These are phyloP conservation scores for Pterophyllum scalare DNA, from an alignment of 2,113 vertebrate genomes.

Conservation along the genomic window DNA sequence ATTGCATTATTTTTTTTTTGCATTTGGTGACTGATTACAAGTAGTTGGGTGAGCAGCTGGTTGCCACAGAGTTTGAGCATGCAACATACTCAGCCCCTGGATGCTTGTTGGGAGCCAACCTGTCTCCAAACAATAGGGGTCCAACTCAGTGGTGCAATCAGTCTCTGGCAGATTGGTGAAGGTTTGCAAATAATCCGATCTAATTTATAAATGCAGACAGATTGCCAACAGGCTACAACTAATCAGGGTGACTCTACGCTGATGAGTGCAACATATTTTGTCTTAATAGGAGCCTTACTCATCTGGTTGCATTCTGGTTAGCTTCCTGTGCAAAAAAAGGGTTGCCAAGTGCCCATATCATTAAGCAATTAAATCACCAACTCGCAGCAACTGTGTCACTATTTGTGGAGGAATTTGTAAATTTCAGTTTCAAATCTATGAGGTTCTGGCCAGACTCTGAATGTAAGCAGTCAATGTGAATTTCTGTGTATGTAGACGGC, in stretches of 20 bases:
- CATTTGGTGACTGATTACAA: not conserved
- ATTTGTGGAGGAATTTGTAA: not conserved
- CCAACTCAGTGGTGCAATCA: too few relatives aligned
- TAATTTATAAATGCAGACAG: not conserved
- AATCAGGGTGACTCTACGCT: not conserved
- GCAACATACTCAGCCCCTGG: not conserved
- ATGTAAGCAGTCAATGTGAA: too few relatives aligned
- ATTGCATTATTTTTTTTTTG: not conserved
- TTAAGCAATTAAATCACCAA: not conserved
- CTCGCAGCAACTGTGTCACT: fast-evolving
- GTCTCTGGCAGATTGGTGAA: not conserved
- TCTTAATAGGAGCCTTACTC: not conserved
- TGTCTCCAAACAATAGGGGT: not conserved
- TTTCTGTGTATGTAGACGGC: not conserved
- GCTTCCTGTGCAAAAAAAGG: not conserved
- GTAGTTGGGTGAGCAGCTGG: not conserved
- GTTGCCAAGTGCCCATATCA: not conserved
- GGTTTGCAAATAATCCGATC: not conserved
- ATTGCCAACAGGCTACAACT: not conserved
- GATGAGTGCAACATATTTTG: not conserved
- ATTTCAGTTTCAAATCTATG: too few relatives aligned
- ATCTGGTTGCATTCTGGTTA: not conserved
- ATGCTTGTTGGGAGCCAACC: not conserved
- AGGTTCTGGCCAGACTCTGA: not conserved
- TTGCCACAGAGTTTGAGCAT: not conserved